Evolutionary conservation across 2,797 vertebrate genomes (phyloP).

Genomic region (Sebastes ruberrimus): DNA sequence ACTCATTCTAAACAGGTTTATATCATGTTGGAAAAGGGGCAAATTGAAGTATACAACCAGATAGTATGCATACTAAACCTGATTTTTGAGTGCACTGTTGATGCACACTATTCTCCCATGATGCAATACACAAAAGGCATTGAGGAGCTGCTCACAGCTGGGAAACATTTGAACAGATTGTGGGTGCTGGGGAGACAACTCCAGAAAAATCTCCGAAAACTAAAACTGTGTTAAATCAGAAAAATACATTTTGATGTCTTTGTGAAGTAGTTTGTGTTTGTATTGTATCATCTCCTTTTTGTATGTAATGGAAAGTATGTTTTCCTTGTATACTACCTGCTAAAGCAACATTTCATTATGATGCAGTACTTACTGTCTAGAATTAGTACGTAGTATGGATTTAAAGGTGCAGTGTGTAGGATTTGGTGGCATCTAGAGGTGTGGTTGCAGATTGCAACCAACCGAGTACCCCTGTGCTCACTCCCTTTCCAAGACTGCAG

Average conservation of each 20-base stretch:
- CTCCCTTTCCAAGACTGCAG: too few species aligned
- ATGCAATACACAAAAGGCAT: background rate
- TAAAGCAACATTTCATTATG: background rate
- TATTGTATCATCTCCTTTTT: background rate
- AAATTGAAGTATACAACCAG: background rate
- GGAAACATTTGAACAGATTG: background rate
- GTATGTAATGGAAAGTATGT: background rate
- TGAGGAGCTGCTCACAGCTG: background rate
- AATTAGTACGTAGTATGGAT: too few species aligned
- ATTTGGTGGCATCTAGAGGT: too few species aligned
- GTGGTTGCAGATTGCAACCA: too few species aligned
- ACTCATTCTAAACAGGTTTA: background rate
- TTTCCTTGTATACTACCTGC: background rate
- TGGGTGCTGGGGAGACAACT: too few species aligned
- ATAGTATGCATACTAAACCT: background rate
- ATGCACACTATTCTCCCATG: background rate
- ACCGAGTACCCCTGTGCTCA: too few species aligned
- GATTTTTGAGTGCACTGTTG: background rate
- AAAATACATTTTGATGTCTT: background rate
- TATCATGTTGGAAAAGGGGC: background rate
- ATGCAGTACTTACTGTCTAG: background rate
- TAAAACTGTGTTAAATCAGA: background rate
- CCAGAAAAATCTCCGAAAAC: too few species aligned
- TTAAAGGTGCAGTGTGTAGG: background rate
- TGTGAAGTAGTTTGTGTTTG: background rate